These are phyloP conservation scores for Irena cyanogastra DNA, from an alignment of 2,113 vertebrate genomes.

Conservation along the genomic window DNA sequence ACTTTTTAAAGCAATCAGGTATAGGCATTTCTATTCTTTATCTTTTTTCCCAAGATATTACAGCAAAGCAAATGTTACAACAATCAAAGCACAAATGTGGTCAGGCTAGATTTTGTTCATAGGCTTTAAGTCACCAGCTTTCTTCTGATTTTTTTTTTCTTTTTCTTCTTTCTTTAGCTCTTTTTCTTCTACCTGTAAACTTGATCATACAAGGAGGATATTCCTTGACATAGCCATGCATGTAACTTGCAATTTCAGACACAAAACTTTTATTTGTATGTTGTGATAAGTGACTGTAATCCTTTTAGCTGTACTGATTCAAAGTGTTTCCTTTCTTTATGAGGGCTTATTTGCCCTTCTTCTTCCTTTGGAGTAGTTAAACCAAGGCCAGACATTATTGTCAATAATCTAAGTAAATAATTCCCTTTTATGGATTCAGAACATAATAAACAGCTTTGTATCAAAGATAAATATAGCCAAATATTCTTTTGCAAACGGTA, in stretches of 20 bases:
- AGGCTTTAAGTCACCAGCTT: not conserved
- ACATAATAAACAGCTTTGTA: not conserved
- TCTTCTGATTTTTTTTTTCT: not conserved
- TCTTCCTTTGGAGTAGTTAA: not conserved
- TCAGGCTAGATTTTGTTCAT: not conserved
- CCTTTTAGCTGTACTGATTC: not conserved
- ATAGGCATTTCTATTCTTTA: not conserved
- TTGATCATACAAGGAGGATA: not conserved
- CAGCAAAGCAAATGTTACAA: not conserved
- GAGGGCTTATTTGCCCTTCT: not conserved
- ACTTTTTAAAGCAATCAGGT: not conserved
- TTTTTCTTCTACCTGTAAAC: not conserved
- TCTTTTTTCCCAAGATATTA: not conserved
- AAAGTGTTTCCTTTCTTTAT: not conserved
- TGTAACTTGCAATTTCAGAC: not conserved
- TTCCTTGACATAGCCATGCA: not conserved
- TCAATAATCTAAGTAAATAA: not conserved
- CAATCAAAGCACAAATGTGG: rapidly evolving
- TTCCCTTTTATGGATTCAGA: not conserved
- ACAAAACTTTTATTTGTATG: not conserved
- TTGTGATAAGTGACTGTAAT: not conserved
- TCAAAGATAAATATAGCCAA: not conserved
- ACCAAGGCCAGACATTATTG: not conserved
- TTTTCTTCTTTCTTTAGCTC: not conserved
- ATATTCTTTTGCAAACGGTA: not conserved